phyloP scores from a whole-genome alignment of 2,888 invertebrate species.

The Aphodius sticticus region DNA sequence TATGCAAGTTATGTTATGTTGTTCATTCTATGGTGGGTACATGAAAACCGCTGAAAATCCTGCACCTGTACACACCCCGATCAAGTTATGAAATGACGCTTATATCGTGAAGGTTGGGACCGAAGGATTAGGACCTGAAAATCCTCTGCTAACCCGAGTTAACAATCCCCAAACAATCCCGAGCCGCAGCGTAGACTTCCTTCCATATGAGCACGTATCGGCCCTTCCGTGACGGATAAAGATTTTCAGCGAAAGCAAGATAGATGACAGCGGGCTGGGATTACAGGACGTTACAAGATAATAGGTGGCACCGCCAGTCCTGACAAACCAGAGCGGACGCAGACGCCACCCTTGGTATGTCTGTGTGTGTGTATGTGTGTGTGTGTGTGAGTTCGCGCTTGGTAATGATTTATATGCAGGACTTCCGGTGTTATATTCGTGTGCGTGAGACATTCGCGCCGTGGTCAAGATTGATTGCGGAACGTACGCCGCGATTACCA shows the following conservation, averaged over 20 bases:
- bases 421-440: not conserved
- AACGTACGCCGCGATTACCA: not conserved
- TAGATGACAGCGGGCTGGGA: not conserved
- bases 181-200: not conserved
- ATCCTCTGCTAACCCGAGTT: not conserved
- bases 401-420: not conserved
- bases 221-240: not conserved
- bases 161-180: not conserved
- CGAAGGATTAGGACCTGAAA: no score
- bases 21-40: no score
- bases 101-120: no score
- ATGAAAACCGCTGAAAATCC: no score
- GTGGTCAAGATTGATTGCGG: not conserved
- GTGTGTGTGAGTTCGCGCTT: no score
- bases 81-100: no score
- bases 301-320: not conserved
- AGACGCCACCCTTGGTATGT: not conserved
- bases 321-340: not conserved
- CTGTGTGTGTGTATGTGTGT: not conserved
- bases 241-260: conserved; percentile 4
- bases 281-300: conserved; percentile 4
- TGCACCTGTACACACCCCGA: no score
- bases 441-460: not conserved
- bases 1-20: no score
- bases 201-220: not conserved